Conservation (phyloP, 2,888 invertebrate species). For the Crioceris asparagi region DNA sequence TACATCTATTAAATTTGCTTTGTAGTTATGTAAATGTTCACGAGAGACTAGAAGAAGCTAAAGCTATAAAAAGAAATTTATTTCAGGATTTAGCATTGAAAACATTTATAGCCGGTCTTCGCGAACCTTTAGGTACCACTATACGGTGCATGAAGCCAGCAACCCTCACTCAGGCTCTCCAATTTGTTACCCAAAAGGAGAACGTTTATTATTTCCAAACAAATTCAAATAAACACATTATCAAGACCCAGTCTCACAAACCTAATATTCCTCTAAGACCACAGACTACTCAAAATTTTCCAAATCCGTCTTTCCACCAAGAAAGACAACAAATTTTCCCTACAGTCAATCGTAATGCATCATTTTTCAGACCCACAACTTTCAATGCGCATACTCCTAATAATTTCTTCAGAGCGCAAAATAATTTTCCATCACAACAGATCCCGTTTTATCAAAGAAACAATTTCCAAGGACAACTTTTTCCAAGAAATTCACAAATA, state of each 20-base stretch:
- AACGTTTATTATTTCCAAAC: conserved; percentile 5
- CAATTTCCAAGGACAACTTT: too few species aligned
- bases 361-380: background rate
- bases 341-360: background rate
- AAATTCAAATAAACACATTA: too few species aligned
- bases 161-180: conserved; percentile 3
- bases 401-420: background rate
- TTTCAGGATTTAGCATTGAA: conserved; percentile 8
- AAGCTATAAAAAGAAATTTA: conserved; percentile 8
- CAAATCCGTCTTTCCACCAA: too few species aligned
- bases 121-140: conserved; percentile 7
- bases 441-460: background rate
- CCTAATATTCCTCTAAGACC: too few species aligned
- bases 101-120: conserved; percentile 7
- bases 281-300: too few species aligned
- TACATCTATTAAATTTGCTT: conserved; percentile 10
- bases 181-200: conserved; percentile 6
- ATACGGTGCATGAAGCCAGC: conserved; percentile 8
- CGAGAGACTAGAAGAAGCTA: conserved; percentile 5
- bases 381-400: background rate
- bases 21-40: conserved; percentile 9
- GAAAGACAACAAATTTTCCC: background rate
- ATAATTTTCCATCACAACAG: background rate
- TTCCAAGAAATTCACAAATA: too few species aligned
- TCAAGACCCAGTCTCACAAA: too few species aligned